Evolutionary conservation across 2,797 vertebrate species (phyloP), one percentile per base, ranked within the genome.

Genomic region (Linurgus olivaceus): DNA sequence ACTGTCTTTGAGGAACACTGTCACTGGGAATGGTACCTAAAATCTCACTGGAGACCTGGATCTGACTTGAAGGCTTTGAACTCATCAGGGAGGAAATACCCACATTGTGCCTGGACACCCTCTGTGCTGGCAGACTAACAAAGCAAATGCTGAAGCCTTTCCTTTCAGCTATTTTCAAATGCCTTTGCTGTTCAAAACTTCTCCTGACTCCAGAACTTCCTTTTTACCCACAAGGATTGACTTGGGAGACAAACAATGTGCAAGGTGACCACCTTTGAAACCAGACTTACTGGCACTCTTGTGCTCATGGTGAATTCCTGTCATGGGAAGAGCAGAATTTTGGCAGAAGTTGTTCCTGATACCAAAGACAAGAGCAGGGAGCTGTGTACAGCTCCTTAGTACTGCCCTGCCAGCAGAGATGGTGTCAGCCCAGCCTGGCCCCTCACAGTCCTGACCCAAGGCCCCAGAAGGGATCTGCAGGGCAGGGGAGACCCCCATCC

Each of bases 31-130:
- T 57, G 44, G 31, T 29, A 44, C 20, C 24, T 31, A 6, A 57
- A 45, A 10, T 42, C 48, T 57, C 10, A 4, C 35, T 45, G 71
- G 66, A 81, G 51, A 31, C 45, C 33, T 63, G 44, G 35, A 12
- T 42, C n/a, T 40, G 10, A 13, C 54, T 40, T 1, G 1, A 28
- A 51, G 54, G 31, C 37, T 40, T 47, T 75, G 45, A 76, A 11
- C 18, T 29, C 16, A 0, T 4, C 24, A 11, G 23, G 37, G 17
- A 8, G 1, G 0, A 15, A n/a, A 40, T 3, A 24, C 28, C 42
- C 2, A 0, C 1, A 1, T 4, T 4, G 33, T 40, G 33, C 37
- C 65, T 17, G 21, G 23, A 23, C 33, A 9, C 1, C 1, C 14
- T 5, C 31, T 31, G 21, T 19, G 62, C 51, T 25, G 13, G 47